These are phyloP conservation scores for Adineta ricciae DNA, from an alignment of 2,888 invertebrate genomes.

Conservation along the genomic window DNA sequence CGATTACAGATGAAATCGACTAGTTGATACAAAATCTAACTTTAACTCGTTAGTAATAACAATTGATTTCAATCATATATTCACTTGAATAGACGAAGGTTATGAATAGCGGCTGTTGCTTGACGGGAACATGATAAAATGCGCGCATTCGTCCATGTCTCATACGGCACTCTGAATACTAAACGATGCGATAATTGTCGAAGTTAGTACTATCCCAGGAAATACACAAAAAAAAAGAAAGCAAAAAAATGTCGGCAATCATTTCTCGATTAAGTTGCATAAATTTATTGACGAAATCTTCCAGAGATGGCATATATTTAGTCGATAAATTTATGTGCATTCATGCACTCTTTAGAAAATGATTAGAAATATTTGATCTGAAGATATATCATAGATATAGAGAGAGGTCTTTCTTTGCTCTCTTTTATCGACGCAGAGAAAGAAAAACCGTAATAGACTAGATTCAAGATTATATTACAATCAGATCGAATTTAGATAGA, in stretches of 20 bases:
- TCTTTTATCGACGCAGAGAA: not conserved
- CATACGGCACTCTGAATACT: not conserved
- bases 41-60: not conserved
- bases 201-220: not conserved
- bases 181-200: conserved; percentile 1
- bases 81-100: not conserved
- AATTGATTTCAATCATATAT: not conserved
- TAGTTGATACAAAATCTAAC: not conserved
- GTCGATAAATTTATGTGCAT: not conserved
- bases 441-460: not conserved
- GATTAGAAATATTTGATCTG: no score
- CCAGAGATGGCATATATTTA: not conserved
- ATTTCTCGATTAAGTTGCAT: not conserved
- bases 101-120: not conserved
- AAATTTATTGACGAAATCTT: not conserved
- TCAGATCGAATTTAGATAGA: not conserved
- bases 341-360: not conserved
- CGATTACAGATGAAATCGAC: not conserved
- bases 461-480: not conserved
- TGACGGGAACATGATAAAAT: not conserved
- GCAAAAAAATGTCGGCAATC: not conserved
- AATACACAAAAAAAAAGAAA: not conserved
- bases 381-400: no score
- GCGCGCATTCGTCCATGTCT: not conserved
- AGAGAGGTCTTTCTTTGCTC: no score